Base-by-base conservation (phyloP, 2,888 invertebrate species). In the Muschampia plurimacula region DNA sequence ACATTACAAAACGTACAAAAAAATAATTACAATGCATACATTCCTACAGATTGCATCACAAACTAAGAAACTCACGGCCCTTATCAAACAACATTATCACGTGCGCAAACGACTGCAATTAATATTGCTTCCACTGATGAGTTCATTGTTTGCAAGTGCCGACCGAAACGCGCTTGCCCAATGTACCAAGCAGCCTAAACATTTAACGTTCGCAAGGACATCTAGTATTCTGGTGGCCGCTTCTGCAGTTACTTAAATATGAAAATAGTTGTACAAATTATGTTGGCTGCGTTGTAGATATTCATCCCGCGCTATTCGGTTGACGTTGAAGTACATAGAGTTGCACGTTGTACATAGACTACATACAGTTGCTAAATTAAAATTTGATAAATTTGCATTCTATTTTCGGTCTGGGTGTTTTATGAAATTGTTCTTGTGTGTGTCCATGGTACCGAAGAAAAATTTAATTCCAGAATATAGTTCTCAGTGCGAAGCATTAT, bases 81-180 rank as follows among this genome's bases (percentile, higher is more conserved):
- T 79, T 79, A 80, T 78, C 78, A 79, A 77, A 78, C 74, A 76
- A 75, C 73, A 74, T 66, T 73, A 79, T 79, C 78, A 77, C 75
- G 82, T 82, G 81, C 80, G 74, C 74, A 74, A 75, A 77, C 73
- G 81, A 79, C 81, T 77, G 86, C 83, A 91, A 89, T 91, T 91
- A 90, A 90, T 87, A 88, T 86, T 86, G 83, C 87, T 83, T 83
- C 82, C 80, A 78, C 76, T 87, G 91, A 89, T 91, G 92, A 89
- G 91, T 90, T 89, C 90, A 91, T 91, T 91, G 90, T 92, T 92
- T 91, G 89, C 87, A 85, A 87, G 89, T 85, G 83, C 77, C 80
- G 83, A 86, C 87, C 87, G 86, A 90, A 89, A 87, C 87, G 83
- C 77, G 80, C 82, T 92, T 91, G 86, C 90, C 82, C 85, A 91